A percentile compares a stretch with the other conserved stretches of the same genome.
phyloP scores from a whole-genome alignment of 53 echinoderm and acorn worm genomes.

The Glandiceps talaboti region DNA sequence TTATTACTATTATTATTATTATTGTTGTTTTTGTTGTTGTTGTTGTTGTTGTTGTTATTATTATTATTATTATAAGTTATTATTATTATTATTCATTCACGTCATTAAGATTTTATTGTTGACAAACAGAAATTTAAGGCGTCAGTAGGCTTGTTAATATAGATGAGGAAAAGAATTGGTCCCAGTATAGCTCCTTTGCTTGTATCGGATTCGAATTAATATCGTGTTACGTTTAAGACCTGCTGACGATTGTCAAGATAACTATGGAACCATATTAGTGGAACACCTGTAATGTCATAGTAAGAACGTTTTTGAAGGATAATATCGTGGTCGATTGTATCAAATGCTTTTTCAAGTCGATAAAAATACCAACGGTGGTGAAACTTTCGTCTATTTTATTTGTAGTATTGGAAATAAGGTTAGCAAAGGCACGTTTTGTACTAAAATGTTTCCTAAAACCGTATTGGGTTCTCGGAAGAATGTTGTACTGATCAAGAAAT shows the following conservation, averaged over 20 bases:
- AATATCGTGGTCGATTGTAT: conserved; percentile 7
- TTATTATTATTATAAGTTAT: no score
- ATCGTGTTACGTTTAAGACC: neutral
- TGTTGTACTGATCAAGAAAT: neutral
- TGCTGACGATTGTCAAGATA: conserved; percentile 3
- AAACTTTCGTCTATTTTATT: neutral
- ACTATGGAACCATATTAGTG: conserved; percentile 10
- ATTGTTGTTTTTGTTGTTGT: no score
- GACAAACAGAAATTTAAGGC: neutral
- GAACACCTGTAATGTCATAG: conserved; percentile 1
- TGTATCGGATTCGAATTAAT: neutral
- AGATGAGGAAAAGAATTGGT: conserved; percentile 16
- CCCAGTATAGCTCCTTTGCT: conserved; percentile 18
- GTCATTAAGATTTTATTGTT: neutral
- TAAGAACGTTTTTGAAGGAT: neutral
- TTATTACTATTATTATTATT: no score
- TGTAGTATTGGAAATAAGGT: neutral
- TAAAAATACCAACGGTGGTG: neutral
- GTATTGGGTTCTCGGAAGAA: neutral
- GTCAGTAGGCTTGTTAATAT: conserved; percentile 4
- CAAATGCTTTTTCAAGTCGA: conserved; percentile 1
- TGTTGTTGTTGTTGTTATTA: no score
- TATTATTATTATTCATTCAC: conserved; percentile 16
- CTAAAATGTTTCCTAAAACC: conserved; percentile 3
- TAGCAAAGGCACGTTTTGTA: neutral